phyloP scores from a whole-genome alignment of 2,113 vertebrate genomes.

The Phylloscopus trochiloides region DNA sequence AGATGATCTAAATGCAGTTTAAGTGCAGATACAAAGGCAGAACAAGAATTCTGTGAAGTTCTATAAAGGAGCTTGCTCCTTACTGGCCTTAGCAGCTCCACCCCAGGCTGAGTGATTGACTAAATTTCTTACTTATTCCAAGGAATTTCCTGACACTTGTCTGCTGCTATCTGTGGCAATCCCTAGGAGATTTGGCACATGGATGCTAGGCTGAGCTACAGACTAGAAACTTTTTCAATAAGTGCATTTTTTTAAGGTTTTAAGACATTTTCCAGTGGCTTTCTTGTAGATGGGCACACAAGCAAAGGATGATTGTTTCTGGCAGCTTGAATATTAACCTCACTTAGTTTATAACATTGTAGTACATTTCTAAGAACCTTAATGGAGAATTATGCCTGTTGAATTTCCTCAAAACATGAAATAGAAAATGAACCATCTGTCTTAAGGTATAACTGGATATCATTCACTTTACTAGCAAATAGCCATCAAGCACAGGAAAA shows the following conservation, averaged over 20 bases:
- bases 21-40: background rate
- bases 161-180: background rate
- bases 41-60: background rate
- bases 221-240: background rate
- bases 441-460: background rate
- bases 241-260: background rate
- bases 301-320: background rate
- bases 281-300: background rate
- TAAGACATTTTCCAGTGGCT: background rate
- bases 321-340: background rate
- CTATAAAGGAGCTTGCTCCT: background rate
- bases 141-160: background rate
- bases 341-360: background rate
- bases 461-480: background rate
- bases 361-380: background rate
- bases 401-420: background rate
- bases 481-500: background rate
- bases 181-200: background rate
- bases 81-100: background rate
- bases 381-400: background rate
- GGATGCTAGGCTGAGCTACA: background rate
- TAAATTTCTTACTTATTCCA: background rate
- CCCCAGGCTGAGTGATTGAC: background rate
- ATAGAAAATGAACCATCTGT: background rate
- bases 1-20: background rate